Evolutionary conservation across 2,113 vertebrate species (phyloP).

Genomic region (Grammomys surdaster): DNA sequence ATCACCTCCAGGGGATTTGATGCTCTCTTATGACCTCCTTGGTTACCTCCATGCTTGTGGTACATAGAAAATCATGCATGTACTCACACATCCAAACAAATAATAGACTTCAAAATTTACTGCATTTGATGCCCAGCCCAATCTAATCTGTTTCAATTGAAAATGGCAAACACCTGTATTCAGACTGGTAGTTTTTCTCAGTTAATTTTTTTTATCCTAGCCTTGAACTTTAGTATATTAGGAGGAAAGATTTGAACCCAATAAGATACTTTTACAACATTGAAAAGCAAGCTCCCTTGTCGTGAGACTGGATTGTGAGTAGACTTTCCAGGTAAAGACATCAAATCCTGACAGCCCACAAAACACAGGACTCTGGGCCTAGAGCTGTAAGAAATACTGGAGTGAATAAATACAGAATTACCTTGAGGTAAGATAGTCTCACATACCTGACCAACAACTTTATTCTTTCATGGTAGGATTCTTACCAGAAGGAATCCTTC

Average conservation of each 20-base stretch:
- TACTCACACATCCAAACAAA: not conserved
- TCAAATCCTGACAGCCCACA: not conserved
- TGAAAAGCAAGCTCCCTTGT: not conserved
- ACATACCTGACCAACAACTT: not conserved
- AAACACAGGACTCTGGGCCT: not conserved
- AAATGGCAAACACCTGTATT: not conserved
- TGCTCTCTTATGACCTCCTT: not conserved
- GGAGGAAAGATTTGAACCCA: not conserved
- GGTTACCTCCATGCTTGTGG: not conserved
- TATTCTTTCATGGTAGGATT: not conserved
- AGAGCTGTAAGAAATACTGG: not conserved
- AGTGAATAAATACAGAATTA: not conserved
- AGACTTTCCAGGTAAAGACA: not conserved
- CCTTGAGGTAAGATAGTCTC: not conserved
- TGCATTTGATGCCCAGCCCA: accelerated
- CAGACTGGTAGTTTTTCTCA: not conserved
- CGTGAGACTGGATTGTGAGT: not conserved
- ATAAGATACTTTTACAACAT: not conserved
- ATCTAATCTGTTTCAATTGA: not conserved
- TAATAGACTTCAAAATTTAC: not conserved
- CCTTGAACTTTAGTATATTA: not conserved
- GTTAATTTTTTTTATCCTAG: not conserved
- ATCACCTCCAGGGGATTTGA: not conserved
- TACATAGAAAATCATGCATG: not conserved
- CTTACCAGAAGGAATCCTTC: not conserved